phyloP scores from a whole-genome alignment of 2,113 vertebrate genomes.

The Lepus europaeus region DNA sequence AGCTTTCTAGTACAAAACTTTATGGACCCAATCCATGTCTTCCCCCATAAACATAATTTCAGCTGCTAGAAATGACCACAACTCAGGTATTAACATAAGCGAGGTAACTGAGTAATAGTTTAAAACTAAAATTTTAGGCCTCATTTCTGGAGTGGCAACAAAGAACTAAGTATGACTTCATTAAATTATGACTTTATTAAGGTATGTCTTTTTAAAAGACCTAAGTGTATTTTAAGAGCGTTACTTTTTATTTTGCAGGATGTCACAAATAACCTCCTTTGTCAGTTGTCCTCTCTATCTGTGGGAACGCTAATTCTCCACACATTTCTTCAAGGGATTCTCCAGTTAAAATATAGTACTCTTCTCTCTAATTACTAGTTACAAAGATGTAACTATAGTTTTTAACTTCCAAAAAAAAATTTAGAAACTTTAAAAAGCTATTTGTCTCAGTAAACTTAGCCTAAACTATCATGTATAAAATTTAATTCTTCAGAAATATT shows the following conservation, averaged over 20 bases:
- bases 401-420: conserved; percentile 44
- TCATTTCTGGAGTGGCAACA: conserved; percentile 18
- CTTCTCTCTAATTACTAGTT: neutral
- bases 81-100: conserved; percentile 22
- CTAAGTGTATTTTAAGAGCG: neutral
- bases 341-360: conserved; percentile 22
- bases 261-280: conserved; percentile 17
- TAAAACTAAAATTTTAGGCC: conserved; percentile 21
- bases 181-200: too few relatives aligned
- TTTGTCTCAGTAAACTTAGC: neutral
- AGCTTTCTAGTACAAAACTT: neutral
- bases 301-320: neutral
- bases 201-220: conserved; percentile 31
- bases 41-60: neutral
- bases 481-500: conserved; percentile 40
- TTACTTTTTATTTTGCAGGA: conserved; percentile 24
- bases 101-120: neutral
- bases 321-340: neutral
- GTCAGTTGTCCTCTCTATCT: neutral
- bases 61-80: neutral
- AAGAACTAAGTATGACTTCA: neutral
- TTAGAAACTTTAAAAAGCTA: conserved; percentile 26
- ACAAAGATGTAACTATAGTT: neutral
- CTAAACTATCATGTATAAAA: conserved; percentile 25
- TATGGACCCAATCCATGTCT: neutral